These are phyloP conservation scores for Podiceps cristatus DNA, from an alignment of 2,113 vertebrate species.

Conservation along the genomic window DNA sequence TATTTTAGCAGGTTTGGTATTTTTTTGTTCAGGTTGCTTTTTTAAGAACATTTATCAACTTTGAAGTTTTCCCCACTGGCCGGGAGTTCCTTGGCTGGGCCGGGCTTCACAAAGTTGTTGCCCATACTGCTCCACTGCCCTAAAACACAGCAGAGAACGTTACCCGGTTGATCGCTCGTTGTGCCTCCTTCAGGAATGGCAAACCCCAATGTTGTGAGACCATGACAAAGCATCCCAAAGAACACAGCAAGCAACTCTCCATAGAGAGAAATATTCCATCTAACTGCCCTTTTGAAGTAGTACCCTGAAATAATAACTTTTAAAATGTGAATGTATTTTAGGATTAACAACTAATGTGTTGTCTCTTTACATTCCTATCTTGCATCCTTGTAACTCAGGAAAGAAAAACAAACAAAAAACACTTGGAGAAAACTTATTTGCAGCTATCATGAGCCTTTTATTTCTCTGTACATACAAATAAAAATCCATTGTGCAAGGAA, in stretches of 20 bases:
- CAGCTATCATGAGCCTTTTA: neutral
- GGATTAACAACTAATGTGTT: neutral
- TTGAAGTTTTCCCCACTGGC: neutral
- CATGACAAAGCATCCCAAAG: neutral
- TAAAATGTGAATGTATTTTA: neutral
- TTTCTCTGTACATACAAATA: neutral
- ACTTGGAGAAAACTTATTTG: neutral
- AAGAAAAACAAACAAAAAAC: neutral
- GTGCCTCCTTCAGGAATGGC: neutral
- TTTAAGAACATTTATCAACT: neutral
- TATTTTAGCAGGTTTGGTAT: accelerated
- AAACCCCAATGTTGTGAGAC: neutral
- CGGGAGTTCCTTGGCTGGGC: neutral
- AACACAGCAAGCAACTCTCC: neutral
- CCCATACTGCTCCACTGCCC: neutral
- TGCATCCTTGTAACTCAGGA: neutral
- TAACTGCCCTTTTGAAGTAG: neutral
- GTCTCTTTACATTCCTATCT: neutral
- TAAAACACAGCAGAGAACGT: neutral
- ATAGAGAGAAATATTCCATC: neutral
- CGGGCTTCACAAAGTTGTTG: neutral
- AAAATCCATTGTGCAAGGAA: neutral
- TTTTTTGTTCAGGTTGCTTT: neutral
- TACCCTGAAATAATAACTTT: neutral
- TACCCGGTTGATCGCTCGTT: neutral